These are phyloP conservation scores for Choristoneura rosaceana DNA, from an alignment of 2,888 invertebrate genomes.

Conservation along the genomic window DNA sequence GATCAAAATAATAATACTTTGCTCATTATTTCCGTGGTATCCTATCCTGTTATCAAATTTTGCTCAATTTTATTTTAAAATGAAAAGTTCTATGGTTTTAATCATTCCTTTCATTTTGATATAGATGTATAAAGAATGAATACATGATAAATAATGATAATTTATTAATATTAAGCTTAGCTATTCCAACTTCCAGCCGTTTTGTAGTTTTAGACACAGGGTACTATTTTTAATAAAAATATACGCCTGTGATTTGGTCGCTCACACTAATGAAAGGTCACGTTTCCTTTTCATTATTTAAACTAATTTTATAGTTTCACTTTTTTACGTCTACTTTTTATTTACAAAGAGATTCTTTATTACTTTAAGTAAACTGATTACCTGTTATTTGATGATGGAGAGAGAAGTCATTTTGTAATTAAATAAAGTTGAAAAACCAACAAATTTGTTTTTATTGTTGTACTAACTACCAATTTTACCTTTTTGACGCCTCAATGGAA, in stretches of 20 bases:
- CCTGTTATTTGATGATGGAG: slow-evolving; percentile 13
- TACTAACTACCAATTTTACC: not conserved
- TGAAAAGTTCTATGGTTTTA: too few species aligned
- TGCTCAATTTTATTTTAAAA: too few species aligned
- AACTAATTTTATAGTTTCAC: slow-evolving; percentile 17
- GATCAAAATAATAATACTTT: too few species aligned
- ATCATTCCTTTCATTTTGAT: too few species aligned
- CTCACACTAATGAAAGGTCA: slow-evolving; percentile 51
- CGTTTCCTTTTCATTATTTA: slow-evolving; percentile 21
- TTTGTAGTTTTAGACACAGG: slow-evolving; percentile 61
- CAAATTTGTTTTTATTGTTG: not conserved
- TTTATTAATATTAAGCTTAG: slow-evolving; percentile 12
- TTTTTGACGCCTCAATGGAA: not conserved
- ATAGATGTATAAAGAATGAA: too few species aligned
- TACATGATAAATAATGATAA: too few species aligned
- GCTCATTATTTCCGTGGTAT: too few species aligned
- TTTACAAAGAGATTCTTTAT: slow-evolving; percentile 24
- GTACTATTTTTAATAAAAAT: slow-evolving; percentile 71
- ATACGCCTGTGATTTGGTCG: slow-evolving; percentile 67
- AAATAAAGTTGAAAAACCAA: slow-evolving; percentile 45
- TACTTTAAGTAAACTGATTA: slow-evolving; percentile 43
- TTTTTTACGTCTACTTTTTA: slow-evolving; percentile 39
- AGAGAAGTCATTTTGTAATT: slow-evolving; percentile 51
- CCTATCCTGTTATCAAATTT: too few species aligned
- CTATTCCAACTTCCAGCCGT: slow-evolving; percentile 34